Percentiles rank a stretch among this genome's conserved stretches.
phyloP scores from a whole-genome alignment of 2,888 invertebrate species.

The Microplitis manilae region DNA sequence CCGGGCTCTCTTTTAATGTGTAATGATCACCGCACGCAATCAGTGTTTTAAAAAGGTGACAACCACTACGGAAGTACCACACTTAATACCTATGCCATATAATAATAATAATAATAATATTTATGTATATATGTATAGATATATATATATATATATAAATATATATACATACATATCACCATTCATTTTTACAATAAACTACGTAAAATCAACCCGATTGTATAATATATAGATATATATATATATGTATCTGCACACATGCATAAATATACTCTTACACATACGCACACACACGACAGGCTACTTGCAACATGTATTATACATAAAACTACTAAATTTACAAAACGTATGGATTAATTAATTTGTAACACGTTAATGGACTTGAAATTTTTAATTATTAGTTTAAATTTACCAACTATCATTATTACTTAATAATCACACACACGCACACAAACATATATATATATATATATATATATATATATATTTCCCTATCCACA shows the following conservation, averaged over 20 bases:
- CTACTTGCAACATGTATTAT: background rate
- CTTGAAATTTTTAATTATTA: background rate
- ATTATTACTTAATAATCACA: background rate
- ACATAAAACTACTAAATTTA: background rate
- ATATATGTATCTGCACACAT: background rate
- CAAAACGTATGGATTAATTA: background rate
- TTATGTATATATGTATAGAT: no score
- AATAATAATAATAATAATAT: constrained; percentile 52
- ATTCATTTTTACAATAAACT: constrained; percentile 54
- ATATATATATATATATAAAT: no score
- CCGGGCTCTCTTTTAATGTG: constrained; percentile 57
- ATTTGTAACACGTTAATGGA: background rate
- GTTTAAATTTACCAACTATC: background rate
- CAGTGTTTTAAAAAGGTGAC: constrained; percentile 52
- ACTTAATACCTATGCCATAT: constrained; percentile 57
- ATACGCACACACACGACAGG: background rate
- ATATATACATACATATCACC: constrained; percentile 56
- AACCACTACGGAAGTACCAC: constrained; percentile 62
- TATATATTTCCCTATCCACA: no score
- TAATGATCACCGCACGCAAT: constrained; percentile 59
- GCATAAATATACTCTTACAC: background rate
- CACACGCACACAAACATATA: background rate
- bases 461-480: background rate
- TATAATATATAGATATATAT: background rate
- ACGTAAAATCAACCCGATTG: background rate